Base-by-base conservation (phyloP, 1,140 invertebrate genomes). In the Zaprionus africanus region DNA sequence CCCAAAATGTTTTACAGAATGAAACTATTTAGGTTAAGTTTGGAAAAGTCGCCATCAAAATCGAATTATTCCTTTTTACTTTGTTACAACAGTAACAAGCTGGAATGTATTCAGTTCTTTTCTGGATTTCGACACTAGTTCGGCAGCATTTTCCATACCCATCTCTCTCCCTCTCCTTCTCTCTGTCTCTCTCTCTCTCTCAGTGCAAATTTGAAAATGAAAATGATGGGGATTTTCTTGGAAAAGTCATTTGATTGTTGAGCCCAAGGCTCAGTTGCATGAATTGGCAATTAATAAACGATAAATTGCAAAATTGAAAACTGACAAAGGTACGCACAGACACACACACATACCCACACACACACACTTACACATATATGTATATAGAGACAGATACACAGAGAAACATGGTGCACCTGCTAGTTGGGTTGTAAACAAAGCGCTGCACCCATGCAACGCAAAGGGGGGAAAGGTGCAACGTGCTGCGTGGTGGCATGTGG, bases 271-370 rank as follows among this genome's bases (percentile, higher is more conserved):
- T 51, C 46, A 19, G 53, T 56, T 28, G 26, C 53, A 31, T 28
- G 53, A 56, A 31, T 31, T 56, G 76, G 70, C 83, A 87, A 87
- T 88, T 87, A 87, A 88, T 87, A 87, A 87, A 87, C 81, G 82
- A 72, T 53, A 78, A 70, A 78, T 71, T 71, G 83, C 17, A 31
- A 75, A 76, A 72, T 77, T 79, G 61, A 76, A 74, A 82, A 73
- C 81, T 69, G 59, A 54, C 67, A 72, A 46, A 43, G 13, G 51
- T 38, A 60, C 36, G 22, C 43, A 26, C 38, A 26, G 19, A 24
- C 41, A 9, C 38, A 17, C 24, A 31, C 9, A 46, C 17, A 49
- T 1, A 49, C 0, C 2, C 73, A 69, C 38, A 74, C 31, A 59
- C 19, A 24, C 4, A 22, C 1, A 22, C 22, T 22, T 64, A 76